A percentile compares a stretch with the other conserved stretches of the same genome.
Conservation (phyloP, 2,888 invertebrate genomes). For the Halictus ligatus region DNA sequence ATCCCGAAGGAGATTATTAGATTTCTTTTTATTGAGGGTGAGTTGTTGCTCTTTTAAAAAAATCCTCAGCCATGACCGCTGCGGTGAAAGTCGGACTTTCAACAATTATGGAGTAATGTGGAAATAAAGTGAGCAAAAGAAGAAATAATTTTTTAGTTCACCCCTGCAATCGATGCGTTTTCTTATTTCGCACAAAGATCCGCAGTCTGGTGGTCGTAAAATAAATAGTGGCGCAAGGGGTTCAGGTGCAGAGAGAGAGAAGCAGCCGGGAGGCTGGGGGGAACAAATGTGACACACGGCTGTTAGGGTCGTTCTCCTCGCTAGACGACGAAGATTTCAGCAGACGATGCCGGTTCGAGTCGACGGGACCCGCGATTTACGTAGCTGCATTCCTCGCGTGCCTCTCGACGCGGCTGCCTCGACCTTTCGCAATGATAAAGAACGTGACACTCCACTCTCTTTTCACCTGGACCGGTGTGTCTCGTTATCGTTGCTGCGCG, state of each 20-base stretch:
- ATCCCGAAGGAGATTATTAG: too few relatives aligned
- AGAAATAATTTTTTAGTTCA: too few relatives aligned
- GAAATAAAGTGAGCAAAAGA: too few relatives aligned
- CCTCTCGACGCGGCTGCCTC: conserved; percentile 24
- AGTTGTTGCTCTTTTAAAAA: too few relatives aligned
- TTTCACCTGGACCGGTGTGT: conserved; percentile 17
- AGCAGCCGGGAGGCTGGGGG: neutral
- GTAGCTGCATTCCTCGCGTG: conserved; percentile 20
- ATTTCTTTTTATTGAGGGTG: too few relatives aligned
- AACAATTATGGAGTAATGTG: too few relatives aligned
- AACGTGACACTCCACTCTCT: conserved; percentile 2
- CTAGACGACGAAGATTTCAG: conserved; percentile 4
- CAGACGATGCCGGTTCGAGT: neutral
- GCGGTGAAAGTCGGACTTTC: too few relatives aligned
- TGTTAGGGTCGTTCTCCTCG: neutral
- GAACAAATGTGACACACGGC: neutral
- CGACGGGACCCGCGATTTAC: conserved; percentile 1
- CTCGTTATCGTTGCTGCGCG: neutral
- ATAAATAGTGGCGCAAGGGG: too few relatives aligned
- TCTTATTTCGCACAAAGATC: too few relatives aligned
- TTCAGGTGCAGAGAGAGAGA: neutral
- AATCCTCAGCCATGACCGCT: too few relatives aligned
- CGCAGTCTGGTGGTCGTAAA: too few relatives aligned
- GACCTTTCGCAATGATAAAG: conserved; percentile 33
- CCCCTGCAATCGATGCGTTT: too few relatives aligned